Percentiles rank a stretch among this genome's conserved stretches.
phyloP scores from a whole-genome alignment of 2,113 vertebrate species.

The Phalacrocorax brasilianus region DNA sequence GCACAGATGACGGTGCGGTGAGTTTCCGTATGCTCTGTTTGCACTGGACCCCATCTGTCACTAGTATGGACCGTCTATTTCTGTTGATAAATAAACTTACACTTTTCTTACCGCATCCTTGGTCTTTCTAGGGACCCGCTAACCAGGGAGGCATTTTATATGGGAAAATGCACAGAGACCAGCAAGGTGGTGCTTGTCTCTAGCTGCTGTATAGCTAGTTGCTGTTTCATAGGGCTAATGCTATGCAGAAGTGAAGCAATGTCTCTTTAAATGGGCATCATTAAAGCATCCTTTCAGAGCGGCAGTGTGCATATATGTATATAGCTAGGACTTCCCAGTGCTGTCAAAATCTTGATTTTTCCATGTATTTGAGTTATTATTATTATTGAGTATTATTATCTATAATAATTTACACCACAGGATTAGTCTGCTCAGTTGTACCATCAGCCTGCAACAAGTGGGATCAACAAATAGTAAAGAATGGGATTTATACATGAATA shows the following conservation, averaged over 20 bases:
- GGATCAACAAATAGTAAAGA: background rate
- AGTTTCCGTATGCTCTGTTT: background rate
- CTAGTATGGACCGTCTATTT: background rate
- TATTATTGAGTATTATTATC: no score
- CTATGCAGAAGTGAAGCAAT: background rate
- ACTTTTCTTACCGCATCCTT: background rate
- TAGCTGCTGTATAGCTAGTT: background rate
- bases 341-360: background rate
- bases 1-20: background rate
- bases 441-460: background rate
- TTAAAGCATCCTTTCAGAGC: background rate
- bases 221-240: background rate
- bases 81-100: background rate
- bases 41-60: background rate
- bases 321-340: background rate
- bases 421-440: background rate
- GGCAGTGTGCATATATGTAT: background rate
- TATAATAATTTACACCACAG: background rate
- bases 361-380: background rate
- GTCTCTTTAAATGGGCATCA: background rate
- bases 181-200: background rate
- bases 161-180: background rate
- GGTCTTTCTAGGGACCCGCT: background rate
- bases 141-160: background rate
- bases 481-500: background rate